A percentile compares a stretch with the other conserved stretches of the same genome.
Conservation (phyloP, 2,113 vertebrate genomes). For the Orthochromis indermauri region DNA sequence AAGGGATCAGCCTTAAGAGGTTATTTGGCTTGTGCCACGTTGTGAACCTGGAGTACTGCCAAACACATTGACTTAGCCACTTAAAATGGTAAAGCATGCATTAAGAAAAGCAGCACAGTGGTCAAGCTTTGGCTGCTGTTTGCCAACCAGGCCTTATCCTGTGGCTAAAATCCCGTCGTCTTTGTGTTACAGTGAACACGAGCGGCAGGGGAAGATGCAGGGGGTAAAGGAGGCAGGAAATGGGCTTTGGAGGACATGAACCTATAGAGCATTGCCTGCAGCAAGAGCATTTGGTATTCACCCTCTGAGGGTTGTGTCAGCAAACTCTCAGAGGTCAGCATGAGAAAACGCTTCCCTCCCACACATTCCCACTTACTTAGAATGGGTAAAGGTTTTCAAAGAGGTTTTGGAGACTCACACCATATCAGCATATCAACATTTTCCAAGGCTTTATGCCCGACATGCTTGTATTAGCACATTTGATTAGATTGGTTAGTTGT, state of each 20-base stretch:
- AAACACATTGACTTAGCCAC: background rate
- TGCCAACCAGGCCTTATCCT: background rate
- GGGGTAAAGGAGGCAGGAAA: constrained; percentile 16
- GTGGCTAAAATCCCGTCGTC: background rate
- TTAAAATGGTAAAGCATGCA: background rate
- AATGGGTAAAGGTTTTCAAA: background rate
- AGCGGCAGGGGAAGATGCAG: background rate
- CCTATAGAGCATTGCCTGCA: constrained; percentile 26
- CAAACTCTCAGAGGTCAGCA: constrained; percentile 49
- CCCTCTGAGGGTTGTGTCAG: constrained; percentile 42
- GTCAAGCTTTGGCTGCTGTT: background rate
- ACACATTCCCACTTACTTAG: constrained; percentile 5
- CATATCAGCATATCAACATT: background rate
- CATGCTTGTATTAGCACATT: background rate
- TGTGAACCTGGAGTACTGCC: background rate
- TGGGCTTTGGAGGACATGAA: constrained; percentile 27
- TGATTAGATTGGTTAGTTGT: background rate
- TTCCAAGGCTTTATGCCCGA: background rate
- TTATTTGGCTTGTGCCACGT: background rate
- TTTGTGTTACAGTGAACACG: background rate
- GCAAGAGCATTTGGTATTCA: constrained; percentile 53
- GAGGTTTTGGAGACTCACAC: background rate
- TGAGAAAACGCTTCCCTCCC: constrained; percentile 4
- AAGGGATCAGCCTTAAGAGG: constrained; percentile 2
- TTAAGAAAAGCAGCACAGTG: background rate